phyloP scores from a whole-genome alignment of 1,140 invertebrate species.

The Proctacanthus coquilletti region DNA sequence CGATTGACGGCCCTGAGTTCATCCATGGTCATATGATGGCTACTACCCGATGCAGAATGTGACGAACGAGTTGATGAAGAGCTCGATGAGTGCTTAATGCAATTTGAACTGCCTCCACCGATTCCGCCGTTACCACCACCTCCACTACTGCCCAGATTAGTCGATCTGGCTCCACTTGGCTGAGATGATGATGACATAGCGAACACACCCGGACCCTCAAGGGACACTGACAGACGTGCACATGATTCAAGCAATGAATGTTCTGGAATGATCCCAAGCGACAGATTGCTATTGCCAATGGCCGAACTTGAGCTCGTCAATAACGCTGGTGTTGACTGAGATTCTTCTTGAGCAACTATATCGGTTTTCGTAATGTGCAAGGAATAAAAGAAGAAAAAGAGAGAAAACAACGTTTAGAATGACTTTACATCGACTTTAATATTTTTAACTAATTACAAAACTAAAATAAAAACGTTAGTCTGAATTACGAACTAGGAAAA shows the following conservation, averaged over 20 bases:
- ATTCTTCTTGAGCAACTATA: slow-evolving; percentile 51
- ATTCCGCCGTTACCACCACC: not conserved
- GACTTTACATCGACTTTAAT: not conserved
- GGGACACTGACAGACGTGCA: slow-evolving; percentile 65
- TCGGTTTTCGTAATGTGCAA: not conserved
- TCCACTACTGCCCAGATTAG: not conserved
- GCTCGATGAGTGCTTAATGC: slow-evolving; percentile 34
- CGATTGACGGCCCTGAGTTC: slow-evolving; percentile 71
- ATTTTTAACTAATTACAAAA: not conserved
- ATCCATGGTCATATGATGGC: slow-evolving; percentile 57
- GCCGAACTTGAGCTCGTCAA: slow-evolving; percentile 44
- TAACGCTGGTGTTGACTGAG: slow-evolving; percentile 66
- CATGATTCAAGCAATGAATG: slow-evolving; percentile 72
- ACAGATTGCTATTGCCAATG: slow-evolving; percentile 34
- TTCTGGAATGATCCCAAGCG: slow-evolving; percentile 65
- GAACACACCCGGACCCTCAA: slow-evolving; percentile 43
- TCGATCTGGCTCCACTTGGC: no score
- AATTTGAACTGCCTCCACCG: slow-evolving; percentile 12
- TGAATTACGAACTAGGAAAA: not conserved
- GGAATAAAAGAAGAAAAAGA: not conserved
- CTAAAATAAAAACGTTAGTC: slow-evolving; percentile 1
- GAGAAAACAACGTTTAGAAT: not conserved
- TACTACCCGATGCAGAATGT: slow-evolving; percentile 27
- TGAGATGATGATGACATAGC: slow-evolving; percentile 20
- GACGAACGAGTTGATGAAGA: slow-evolving; percentile 52